A percentile compares a stretch with the other conserved stretches of the same genome.
phyloP scores from a whole-genome alignment of 2,797 vertebrate genomes.

The Xyrichtys novacula region DNA sequence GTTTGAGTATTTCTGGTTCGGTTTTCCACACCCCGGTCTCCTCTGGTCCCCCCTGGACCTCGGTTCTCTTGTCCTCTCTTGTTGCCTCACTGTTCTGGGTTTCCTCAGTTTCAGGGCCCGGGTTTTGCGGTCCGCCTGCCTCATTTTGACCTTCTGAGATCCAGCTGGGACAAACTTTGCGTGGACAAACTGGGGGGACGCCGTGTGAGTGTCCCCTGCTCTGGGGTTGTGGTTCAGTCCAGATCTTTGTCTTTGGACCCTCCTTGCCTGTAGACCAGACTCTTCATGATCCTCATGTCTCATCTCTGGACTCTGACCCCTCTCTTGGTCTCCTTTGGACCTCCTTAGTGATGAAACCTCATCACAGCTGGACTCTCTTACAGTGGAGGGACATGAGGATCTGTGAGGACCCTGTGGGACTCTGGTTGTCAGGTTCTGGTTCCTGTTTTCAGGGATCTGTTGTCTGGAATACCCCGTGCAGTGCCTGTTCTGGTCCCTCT shows the following conservation, averaged over 20 bases:
- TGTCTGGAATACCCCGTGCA: constrained; percentile 54
- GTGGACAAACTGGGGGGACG: constrained; percentile 82
- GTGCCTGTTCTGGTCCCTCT: constrained; percentile 58
- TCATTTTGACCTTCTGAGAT: constrained; percentile 83
- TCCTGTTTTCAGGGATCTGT: constrained; percentile 49
- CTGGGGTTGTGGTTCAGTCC: constrained; percentile 56
- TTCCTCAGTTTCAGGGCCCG: constrained; percentile 88
- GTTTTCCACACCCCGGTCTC: constrained; percentile 61
- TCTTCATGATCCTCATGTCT: constrained; percentile 39
- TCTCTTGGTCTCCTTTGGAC: constrained; percentile 44
- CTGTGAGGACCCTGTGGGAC: constrained; percentile 50
- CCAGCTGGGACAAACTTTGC: constrained; percentile 86
- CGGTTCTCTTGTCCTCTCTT: constrained; percentile 78
- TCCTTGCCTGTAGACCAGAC: constrained; percentile 38
- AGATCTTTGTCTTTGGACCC: constrained; percentile 61
- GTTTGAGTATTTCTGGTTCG: constrained; percentile 34
- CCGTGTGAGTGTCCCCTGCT: constrained; percentile 61
- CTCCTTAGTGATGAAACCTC: constrained; percentile 60
- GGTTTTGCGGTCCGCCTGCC: constrained; percentile 85
- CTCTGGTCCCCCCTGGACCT: constrained; percentile 62
- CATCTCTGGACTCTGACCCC: constrained; percentile 44
- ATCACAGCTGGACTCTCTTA: constrained; percentile 64
- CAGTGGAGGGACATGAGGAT: constrained; percentile 62
- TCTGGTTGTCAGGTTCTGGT: constrained; percentile 41
- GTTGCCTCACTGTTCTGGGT: constrained; percentile 72